phyloP scores from a whole-genome alignment of 2,797 vertebrate genomes.

The Siniperca obscura region DNA sequence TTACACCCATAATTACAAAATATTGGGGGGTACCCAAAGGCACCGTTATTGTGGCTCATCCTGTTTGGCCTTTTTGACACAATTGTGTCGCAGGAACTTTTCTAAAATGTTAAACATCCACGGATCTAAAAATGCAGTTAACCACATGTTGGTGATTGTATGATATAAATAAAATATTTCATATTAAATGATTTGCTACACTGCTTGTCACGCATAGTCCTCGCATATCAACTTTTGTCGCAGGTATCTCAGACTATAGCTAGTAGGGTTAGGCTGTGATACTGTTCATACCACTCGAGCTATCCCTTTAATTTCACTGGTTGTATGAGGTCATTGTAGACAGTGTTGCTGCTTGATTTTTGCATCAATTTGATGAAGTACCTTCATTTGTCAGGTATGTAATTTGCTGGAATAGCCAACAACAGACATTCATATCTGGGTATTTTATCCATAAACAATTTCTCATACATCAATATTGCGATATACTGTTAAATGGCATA shows the following conservation, averaged over 20 bases:
- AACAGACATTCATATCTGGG: too few species aligned
- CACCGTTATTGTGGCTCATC: neutral
- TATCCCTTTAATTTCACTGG: neutral
- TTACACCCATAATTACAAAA: neutral
- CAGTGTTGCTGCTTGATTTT: neutral
- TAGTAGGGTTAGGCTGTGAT: neutral
- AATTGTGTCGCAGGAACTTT: neutral
- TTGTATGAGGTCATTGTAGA: neutral
- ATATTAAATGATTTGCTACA: neutral
- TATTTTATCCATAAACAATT: too few species aligned
- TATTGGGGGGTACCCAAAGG: neutral
- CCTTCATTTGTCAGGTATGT: too few species aligned
- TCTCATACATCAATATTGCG: too few species aligned
- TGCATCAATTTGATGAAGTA: neutral
- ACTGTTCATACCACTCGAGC: neutral
- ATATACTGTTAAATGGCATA: too few species aligned
- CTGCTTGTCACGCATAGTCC: too few species aligned
- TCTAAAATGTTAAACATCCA: neutral
- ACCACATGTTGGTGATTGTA: neutral
- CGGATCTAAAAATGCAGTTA: neutral
- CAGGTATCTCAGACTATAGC: neutral
- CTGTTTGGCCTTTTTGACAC: neutral
- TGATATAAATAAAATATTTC: neutral
- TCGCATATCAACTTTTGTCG: neutral
- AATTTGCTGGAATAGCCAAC: too few species aligned